Conservation (phyloP, 1,140 invertebrate genomes). For the Drosophila littoralis region DNA sequence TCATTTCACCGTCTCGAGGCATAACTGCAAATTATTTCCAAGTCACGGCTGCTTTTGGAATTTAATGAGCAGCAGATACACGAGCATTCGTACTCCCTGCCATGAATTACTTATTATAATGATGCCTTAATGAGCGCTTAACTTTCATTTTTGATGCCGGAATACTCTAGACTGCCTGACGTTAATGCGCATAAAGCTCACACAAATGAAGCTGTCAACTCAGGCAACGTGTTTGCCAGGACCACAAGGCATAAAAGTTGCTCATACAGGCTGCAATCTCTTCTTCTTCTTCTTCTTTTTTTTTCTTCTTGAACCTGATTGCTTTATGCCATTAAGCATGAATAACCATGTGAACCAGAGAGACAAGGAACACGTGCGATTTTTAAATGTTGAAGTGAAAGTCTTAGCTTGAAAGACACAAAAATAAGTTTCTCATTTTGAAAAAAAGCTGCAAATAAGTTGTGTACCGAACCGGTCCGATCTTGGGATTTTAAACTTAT, state of each 20-base stretch:
- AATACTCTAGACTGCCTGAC: neutral
- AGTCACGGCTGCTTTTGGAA: slow-evolving; percentile 18
- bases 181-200: slow-evolving; percentile 31
- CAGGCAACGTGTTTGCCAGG: slow-evolving; percentile 19
- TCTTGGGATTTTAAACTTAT: too few relatives aligned
- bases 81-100: slow-evolving; percentile 8
- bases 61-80: slow-evolving; percentile 54
- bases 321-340: neutral
- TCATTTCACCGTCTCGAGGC: neutral
- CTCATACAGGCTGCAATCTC: neutral
- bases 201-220: slow-evolving; percentile 47
- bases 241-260: neutral
- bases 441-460: too few relatives aligned
- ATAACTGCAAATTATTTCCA: slow-evolving; percentile 37
- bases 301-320: neutral
- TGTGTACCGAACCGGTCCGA: too few relatives aligned
- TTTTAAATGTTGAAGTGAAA: too few relatives aligned
- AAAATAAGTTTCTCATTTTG: too few relatives aligned
- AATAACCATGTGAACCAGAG: too few relatives aligned
- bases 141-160: slow-evolving; percentile 69
- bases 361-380: too few relatives aligned
- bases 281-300: too few relatives aligned
- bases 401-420: too few relatives aligned
- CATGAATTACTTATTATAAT: slow-evolving; percentile 71
- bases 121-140: slow-evolving; percentile 76